Evolutionary conservation across 2,797 vertebrate genomes (phyloP).

Genomic region (Sarcoramphus papa): DNA sequence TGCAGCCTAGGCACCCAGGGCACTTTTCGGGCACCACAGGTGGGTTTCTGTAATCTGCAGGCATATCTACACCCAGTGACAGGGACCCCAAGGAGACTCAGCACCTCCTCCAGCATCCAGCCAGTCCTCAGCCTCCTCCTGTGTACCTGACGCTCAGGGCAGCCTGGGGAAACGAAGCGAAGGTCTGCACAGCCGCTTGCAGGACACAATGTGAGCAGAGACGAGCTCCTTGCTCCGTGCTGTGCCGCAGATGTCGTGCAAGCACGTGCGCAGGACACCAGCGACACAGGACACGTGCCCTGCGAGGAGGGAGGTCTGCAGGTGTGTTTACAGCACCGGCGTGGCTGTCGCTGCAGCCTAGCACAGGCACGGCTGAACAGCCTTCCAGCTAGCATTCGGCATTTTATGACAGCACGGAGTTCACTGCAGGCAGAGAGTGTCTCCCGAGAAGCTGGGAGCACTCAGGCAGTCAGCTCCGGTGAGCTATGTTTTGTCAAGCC

Average conservation of each 20-base stretch:
- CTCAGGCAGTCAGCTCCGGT: fast-evolving
- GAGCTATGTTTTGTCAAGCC: neutral
- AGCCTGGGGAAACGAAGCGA: neutral
- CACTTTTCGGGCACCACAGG: neutral
- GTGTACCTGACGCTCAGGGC: fast-evolving
- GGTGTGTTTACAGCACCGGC: neutral
- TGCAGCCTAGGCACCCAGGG: neutral
- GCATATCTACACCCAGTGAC: no score
- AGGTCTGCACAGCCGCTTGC: fast-evolving
- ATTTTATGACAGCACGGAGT: neutral
- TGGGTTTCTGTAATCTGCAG: neutral
- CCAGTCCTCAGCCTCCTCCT: neutral
- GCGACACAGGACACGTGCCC: fast-evolving
- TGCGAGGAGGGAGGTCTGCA: neutral
- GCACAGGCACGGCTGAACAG: neutral
- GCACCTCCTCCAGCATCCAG: neutral
- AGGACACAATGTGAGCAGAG: fast-evolving
- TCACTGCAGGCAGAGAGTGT: neutral
- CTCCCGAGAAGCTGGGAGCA: fast-evolving
- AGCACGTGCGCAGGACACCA: fast-evolving
- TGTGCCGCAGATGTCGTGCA: fast-evolving
- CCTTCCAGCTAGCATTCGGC: neutral
- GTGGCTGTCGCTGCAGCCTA: neutral
- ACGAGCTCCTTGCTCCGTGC: fast-evolving
- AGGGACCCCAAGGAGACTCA: neutral